phyloP scores from a whole-genome alignment of 1,140 invertebrate genomes.

The Neelides sp. region DNA sequence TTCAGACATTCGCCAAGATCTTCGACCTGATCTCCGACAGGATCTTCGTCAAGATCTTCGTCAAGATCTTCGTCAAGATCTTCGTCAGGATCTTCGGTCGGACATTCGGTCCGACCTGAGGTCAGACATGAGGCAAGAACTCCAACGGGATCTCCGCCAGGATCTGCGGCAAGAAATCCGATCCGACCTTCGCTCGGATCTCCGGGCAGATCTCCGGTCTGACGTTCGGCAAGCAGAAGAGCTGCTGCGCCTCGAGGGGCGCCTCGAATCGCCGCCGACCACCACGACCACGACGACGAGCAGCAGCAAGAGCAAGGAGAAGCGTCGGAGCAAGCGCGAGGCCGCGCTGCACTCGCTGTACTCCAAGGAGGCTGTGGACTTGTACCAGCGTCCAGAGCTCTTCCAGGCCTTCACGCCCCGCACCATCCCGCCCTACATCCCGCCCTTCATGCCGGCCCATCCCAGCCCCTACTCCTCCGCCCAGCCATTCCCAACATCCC shows the following conservation, averaged over 20 bases:
- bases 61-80: neutral
- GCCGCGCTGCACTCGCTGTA: no score
- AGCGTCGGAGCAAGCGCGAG: neutral
- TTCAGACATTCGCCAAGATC: no score
- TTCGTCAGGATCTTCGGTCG: no score
- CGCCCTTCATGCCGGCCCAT: conserved; percentile 20
- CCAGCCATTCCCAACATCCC: conserved; percentile 15
- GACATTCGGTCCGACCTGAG: no score
- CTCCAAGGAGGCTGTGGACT: no score
- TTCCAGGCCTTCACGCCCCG: conserved; percentile 20
- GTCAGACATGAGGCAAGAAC: no score
- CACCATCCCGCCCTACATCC: conserved; percentile 23
- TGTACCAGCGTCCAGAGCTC: conserved; percentile 14
- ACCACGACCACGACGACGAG: conserved; percentile 20
- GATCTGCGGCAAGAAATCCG: neutral
- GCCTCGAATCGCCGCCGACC: conserved; percentile 8
- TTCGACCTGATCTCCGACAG: no score
- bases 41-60: neutral
- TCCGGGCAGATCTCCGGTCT: no score
- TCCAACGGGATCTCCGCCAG: no score
- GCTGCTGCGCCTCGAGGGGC: neutral
- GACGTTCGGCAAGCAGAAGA: no score
- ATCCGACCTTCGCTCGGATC: neutral
- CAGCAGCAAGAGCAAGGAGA: conserved; percentile 13
- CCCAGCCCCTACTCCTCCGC: conserved; percentile 10